Evolutionary conservation across 92 coral and sea anemone species (phyloP).

Genomic region (Diadumene lineata): DNA sequence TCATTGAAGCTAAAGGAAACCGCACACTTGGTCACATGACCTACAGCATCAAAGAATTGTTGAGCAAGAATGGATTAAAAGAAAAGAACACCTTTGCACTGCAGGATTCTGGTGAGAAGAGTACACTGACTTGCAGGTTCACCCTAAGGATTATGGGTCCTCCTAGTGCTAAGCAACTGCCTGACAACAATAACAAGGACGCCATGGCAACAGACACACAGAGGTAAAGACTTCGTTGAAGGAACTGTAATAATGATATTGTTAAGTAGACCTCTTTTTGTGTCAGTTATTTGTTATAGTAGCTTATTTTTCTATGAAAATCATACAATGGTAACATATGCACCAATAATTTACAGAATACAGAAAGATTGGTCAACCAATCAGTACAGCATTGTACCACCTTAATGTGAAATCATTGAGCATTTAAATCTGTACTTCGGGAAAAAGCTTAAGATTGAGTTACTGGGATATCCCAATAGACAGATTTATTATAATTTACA

Average conservation of each 20-base stretch:
- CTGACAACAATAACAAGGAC: neutral
- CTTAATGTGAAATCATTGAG: no score
- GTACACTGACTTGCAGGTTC: conserved; percentile 78
- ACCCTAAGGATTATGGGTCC: conserved; percentile 69
- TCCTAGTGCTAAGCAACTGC: conserved; percentile 36
- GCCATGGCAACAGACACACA: neutral
- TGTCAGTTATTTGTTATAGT: no score
- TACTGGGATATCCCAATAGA: no score
- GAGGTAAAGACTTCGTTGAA: conserved; percentile 16
- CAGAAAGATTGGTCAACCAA: no score
- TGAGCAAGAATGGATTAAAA: conserved; percentile 62
- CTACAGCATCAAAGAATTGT: conserved; percentile 55
- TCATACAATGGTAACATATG: no score
- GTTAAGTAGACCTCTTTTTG: no score
- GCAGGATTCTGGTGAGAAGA: conserved; percentile 86
- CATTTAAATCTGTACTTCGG: no score
- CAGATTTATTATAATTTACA: no score
- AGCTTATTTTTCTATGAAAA: no score
- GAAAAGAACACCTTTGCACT: conserved; percentile 64
- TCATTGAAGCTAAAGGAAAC: conserved; percentile 88
- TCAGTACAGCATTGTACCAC: no score
- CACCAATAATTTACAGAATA: no score
- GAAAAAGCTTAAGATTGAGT: no score
- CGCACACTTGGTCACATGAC: conserved; percentile 66
- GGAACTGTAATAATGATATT: neutral